Evolutionary conservation across 2,888 invertebrate species (phyloP), one percentile per base, ranked within the genome.

Genomic region (Balanococcus diminutus): DNA sequence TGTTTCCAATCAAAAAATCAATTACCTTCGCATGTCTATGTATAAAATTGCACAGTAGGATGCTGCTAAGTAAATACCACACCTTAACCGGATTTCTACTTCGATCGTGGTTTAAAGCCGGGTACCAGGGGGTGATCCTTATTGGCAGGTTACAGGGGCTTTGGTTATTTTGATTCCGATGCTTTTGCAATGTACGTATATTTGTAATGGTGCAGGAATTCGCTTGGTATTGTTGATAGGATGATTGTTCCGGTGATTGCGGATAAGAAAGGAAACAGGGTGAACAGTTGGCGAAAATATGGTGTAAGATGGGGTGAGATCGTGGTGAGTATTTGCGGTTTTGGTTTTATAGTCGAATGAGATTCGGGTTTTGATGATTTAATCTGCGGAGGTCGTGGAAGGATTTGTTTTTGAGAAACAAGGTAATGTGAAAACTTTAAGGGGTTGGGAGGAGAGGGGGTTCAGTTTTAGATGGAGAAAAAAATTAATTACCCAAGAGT

Each of bases 21-120:
- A 79, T 79, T 36, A 79, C 75, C 75, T 79, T 79, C 25, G 75
- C 75, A 28, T 36, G 75, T 36, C 75, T 5, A 28, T 9, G 22
- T 72, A 28, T 19, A 36, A n/a, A 79, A 36, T 79, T 28, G 75
- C 75, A 79, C 75, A 79, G 75, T 79, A 79, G 75, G 75, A 79
- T 79, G 36, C 75, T 79, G 75, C 36, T 79, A 79, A 79, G 75
- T 79, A 79, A 79, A 79, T 79, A 79, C 32, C 36, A 9, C 19
- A 3, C n/a, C n/a, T 32, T 36, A 36, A 36, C 19, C 32, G 32
- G 75, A 79, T 79, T n/a, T n/a, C n/a, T n/a, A n/a, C n/a, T n/a
- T 79, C 75, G 36, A 28, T 14, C 28, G 67, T 67, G 75, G 75
- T 79, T 79, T n/a, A n/a, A n/a, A 36, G 51, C 51, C 42, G 42